Base-by-base conservation (phyloP, 2,888 invertebrate genomes). In the Apoda limacodes region DNA sequence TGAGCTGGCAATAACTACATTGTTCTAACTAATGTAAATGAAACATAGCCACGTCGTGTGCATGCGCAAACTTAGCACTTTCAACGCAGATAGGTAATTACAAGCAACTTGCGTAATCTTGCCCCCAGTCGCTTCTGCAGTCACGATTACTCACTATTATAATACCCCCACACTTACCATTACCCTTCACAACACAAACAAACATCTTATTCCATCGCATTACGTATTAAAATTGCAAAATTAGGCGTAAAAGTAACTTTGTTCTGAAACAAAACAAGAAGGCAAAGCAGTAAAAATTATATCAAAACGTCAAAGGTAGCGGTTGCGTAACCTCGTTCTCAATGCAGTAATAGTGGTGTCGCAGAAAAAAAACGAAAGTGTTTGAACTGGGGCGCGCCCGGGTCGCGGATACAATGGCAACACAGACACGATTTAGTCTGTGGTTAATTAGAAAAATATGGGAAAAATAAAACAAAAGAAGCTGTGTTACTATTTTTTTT, bases 341-440 rank as follows among this genome's bases (percentile, higher is more conserved):
- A 68, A 76, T 76, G 70, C 60, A 61, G 71, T 72, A 69, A 75
- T 70, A 48, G 52, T 52, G 59, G 75, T 72, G 76, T 72, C 74
- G 68, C 72, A 58, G 62, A 69, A 72, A 71, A 72, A 76, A 75
- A 78, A 68, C 58, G 76, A 76, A 78, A 76, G 75, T 65, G 57
- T n/a, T 17, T 17, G 7, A 6, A 17, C 40, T 67, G 57, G 62
- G 75, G 74, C 64, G 68, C 55, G 76, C 76, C 72, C 76, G 66
- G 55, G 58, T 58, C 69, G 69, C 61, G 56, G 65, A 68, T 50
- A 78, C 75, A 78, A 76, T 72, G 69, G 69, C 68, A 56, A 45
- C 43, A 50, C 45, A 52, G 52, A 51, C 68, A 70, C 69, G 70
- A 68, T 39, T 49, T 42, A 28, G 24, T 30, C 22, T 11, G 20